Conservation (phyloP, 2,888 invertebrate genomes). For the Meandrusa payeni region DNA sequence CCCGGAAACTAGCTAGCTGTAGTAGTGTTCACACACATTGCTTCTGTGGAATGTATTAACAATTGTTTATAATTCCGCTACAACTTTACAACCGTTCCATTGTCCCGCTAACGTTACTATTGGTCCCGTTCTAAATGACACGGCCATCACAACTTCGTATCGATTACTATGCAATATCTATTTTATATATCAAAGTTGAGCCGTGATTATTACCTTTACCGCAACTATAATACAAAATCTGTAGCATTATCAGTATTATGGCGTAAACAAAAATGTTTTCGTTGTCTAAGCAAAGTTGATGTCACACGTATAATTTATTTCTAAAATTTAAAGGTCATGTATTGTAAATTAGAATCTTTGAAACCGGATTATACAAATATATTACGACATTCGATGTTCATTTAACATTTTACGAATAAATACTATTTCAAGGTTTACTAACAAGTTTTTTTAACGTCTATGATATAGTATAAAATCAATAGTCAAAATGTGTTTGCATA, state of each 20-base stretch:
- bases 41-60: slow-evolving; percentile 29
- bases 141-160: slow-evolving; percentile 42
- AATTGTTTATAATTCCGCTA: slow-evolving; percentile 35
- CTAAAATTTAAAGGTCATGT: background rate
- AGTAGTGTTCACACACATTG: slow-evolving; percentile 25
- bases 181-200: too few species aligned
- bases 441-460: too few species aligned
- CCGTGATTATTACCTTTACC: too few species aligned
- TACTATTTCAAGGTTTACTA: slow-evolving; percentile 9
- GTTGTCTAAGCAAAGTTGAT: too few species aligned
- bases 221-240: too few species aligned
- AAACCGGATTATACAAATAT: background rate
- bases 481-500: too few species aligned
- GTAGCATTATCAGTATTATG: too few species aligned
- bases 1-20: background rate
- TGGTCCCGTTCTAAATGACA: slow-evolving; percentile 55
- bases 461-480: too few species aligned
- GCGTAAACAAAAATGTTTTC: too few species aligned
- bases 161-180: slow-evolving; percentile 54
- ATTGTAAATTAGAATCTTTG: background rate
- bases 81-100: slow-evolving; percentile 51
- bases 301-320: too few species aligned
- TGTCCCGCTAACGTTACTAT: slow-evolving; percentile 65
- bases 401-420: too few species aligned
- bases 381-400: too few species aligned